Evolutionary conservation across 92 coral and sea anemone species (phyloP), one percentile per base, ranked within the genome.

Genomic region (Parazoanthus atlanticus): DNA sequence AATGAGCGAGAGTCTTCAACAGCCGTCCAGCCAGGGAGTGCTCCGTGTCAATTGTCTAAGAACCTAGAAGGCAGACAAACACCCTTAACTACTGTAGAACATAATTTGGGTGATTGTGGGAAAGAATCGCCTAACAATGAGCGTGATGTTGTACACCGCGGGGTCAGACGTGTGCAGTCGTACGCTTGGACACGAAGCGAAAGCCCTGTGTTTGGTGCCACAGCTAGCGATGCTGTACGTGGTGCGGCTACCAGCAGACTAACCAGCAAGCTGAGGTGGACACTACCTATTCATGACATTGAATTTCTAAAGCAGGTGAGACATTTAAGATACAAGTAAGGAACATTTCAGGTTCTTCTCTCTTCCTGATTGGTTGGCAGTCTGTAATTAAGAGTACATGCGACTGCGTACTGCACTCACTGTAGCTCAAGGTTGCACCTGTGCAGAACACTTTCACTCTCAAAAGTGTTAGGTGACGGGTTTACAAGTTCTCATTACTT

Each of bases 251-350:
- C 31, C 16, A 66, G 46, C 32, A 77, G 56, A 83, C 52, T 49
- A 23, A 30, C 23, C 52, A 80, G 90, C 11, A 74, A 40, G 30
- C 64, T 82, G 34, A 75, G 84, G 21, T 93, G 94, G 89, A 29
- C 86, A 38, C 66, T 95, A 13, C 98, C 98, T 6, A 86, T 93
- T 49, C 90, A 91, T 87, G 96, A 95, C 46, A 89, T 95, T 32
- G 85, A 88, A 73, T 89, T 87, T 76, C 81, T 93, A 69, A 91
- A 90, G 46, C 92, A 89, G 86, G 95, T 95, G 88, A 54, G 69
- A 61, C 26, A 23, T 61, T 19, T 52, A 52, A 52, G 58, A 52
- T 52, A 52, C 21, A 16, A 52, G 58, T 15, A 52, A 52, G 21
- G 58, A 52, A 15, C 17, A 52, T 52, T 52, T 52, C 19, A 15